Evolutionary conservation across 2,888 invertebrate genomes (phyloP), one percentile per base, ranked within the genome.

Genomic region (Drosophila mayaguana): DNA sequence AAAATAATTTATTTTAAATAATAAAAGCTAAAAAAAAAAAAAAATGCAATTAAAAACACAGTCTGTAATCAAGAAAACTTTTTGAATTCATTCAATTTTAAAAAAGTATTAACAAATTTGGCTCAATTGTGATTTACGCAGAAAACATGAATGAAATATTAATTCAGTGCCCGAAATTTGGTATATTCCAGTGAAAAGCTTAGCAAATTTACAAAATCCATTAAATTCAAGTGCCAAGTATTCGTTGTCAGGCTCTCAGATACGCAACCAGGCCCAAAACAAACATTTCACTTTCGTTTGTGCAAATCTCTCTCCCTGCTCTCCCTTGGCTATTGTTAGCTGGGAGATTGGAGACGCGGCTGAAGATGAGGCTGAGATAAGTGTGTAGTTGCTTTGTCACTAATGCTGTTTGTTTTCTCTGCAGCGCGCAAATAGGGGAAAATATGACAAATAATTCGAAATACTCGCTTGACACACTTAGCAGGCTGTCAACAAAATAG

Each of bases 401-500:
- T 88, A 85, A 88, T 83, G 78, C 59, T 88, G 77, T 89, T 85
- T 87, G 69, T 83, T 83, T 85, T 87, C 70, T 74, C 83, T 85
- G 77, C 64, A 60, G 65, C 51, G 65, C 51, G 53, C 68, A 71
- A 67, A 75, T 63, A 38, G 71, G 72, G 74, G 74, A 78, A 89
- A 87, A 87, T 84, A 80, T 83, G 85, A 83, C 89, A 90, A 85
- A 88, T 81, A 90, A 89, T 76, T 74, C 61, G 63, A 80, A 89
- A 83, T 76, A 63, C 72, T 78, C 82, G 88, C 88, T 83, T 89
- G 89, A 89, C 89, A 89, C 79, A 89, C 86, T 81, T 90, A 82
- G 61, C 59, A 32, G 48, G 60, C 64, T 54, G 61, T 64, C 57
- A 36, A 25, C 46, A 53, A 66, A 73, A 69, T 65, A 75, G 66